These are phyloP conservation scores for Murina feae DNA, from an alignment of 2,113 vertebrate genomes.

Conservation along the genomic window DNA sequence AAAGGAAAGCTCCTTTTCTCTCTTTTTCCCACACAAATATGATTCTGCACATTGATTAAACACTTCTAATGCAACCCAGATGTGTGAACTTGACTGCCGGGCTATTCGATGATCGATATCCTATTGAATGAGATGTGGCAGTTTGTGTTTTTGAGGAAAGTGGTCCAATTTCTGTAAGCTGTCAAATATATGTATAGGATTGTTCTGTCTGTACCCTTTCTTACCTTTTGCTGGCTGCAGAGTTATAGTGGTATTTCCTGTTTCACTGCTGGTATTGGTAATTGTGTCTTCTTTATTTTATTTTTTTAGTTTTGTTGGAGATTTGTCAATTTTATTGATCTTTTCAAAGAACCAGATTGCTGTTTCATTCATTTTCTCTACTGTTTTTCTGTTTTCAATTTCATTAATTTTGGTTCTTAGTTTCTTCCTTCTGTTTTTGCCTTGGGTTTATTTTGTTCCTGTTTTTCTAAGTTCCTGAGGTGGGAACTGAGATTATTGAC, in stretches of 20 bases:
- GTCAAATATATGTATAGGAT: not conserved
- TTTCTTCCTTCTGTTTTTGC: not conserved
- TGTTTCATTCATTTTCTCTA: not conserved
- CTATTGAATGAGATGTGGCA: not conserved
- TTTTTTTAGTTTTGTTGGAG: not conserved
- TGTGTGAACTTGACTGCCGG: not conserved
- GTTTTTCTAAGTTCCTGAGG: not conserved
- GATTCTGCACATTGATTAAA: accelerated
- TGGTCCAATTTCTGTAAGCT: not conserved
- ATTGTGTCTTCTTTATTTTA: not conserved
- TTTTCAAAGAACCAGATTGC: not conserved
- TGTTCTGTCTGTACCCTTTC: too few species aligned
- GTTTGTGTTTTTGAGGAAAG: not conserved
- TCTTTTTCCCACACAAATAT: not conserved
- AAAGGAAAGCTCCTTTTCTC: not conserved
- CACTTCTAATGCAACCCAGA: accelerated
- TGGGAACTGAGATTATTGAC: not conserved
- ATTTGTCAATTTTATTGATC: not conserved
- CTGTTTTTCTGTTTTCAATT: not conserved
- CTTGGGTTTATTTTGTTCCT: not conserved
- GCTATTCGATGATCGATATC: not conserved
- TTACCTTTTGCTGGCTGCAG: not conserved
- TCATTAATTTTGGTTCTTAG: not conserved
- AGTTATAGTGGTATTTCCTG: not conserved
- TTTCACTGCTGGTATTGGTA: not conserved